Evolutionary conservation across 2,113 vertebrate genomes (phyloP), one percentile per base, ranked within the genome.

Genomic region (Typhlomys cinereus): DNA sequence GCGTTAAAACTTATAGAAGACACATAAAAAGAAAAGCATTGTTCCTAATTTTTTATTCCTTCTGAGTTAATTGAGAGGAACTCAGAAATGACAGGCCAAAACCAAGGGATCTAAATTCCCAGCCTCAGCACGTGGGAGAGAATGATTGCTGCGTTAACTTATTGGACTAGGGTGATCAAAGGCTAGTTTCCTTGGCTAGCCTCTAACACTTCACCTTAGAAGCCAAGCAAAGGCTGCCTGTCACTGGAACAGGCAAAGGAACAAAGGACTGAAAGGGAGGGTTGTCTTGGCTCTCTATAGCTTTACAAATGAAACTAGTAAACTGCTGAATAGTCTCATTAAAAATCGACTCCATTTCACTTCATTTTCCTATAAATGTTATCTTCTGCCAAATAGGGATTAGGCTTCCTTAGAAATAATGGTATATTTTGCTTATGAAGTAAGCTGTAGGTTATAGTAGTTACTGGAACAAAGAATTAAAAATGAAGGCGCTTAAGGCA

Each of bases 391-490:
- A 93, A 86, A 88, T 39, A 83, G 64, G 41, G 83, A 46, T 95
- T 92, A 91, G 67, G 29, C 36, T 73, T 94, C 89, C 62, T 96
- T 93, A 83, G 70, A 76, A 76, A 92, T 76, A 67, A 41, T 54
- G 75, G 48, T 46, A 4, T 95, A 36, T 88, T 80, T 95, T 92
- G 88, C 69, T 88, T 91, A 80, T 93, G 78, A 95, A 93, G 75
- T 95, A 93, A 97, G 36, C 78, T 75, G 17, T 85, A 95, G 96
- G 96, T 95, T 96, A 95, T 86, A 94, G 78, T 86, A 94, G 78
- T 90, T 41, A 71, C 48, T 94, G 89, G 54, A 93, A 93, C 69
- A 85, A 88, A 95, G 59, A 85, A 81, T 79, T 93, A 34, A 92
- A 87, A 95, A 52, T 92, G 82, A 95, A 93, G 52, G n/a, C 86